These are phyloP conservation scores for Agonopterix heracliana DNA, from an alignment of 2,888 invertebrate genomes.

Conservation along the genomic window DNA sequence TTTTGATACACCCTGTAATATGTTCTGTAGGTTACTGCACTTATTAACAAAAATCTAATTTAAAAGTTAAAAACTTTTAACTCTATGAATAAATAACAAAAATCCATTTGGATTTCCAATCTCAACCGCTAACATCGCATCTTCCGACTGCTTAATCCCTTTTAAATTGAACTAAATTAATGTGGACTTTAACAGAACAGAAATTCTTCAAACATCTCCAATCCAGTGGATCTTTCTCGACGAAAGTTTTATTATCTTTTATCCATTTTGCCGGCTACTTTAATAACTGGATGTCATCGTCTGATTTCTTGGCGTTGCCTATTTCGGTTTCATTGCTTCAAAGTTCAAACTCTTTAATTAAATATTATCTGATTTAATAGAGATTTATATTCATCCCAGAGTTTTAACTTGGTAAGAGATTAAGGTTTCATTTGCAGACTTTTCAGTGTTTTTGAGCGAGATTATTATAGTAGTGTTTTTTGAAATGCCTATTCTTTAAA, in stretches of 20 bases:
- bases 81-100: neutral
- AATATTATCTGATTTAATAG: constrained; percentile 13
- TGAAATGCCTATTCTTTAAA: too few species aligned
- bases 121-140: constrained; percentile 2
- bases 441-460: too few species aligned
- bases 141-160: constrained; percentile 32
- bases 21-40: too few species aligned
- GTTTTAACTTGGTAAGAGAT: too few species aligned
- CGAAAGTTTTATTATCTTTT: constrained; percentile 34
- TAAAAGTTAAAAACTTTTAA: too few species aligned
- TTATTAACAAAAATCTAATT: too few species aligned
- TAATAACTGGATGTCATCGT: constrained; percentile 25
- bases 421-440: too few species aligned
- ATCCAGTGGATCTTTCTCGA: constrained; percentile 22
- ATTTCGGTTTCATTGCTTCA: constrained; percentile 34
- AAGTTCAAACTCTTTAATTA: constrained; percentile 48
- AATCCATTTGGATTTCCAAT: constrained; percentile 2
- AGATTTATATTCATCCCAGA: too few species aligned
- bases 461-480: too few species aligned
- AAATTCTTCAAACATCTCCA: constrained; percentile 16
- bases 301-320: constrained; percentile 2
- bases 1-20: too few species aligned
- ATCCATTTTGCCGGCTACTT: constrained; percentile 23
- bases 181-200: constrained; percentile 41
- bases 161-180: constrained; percentile 50